phyloP scores from a whole-genome alignment of 2,888 invertebrate species.

The Plutella xylostella region DNA sequence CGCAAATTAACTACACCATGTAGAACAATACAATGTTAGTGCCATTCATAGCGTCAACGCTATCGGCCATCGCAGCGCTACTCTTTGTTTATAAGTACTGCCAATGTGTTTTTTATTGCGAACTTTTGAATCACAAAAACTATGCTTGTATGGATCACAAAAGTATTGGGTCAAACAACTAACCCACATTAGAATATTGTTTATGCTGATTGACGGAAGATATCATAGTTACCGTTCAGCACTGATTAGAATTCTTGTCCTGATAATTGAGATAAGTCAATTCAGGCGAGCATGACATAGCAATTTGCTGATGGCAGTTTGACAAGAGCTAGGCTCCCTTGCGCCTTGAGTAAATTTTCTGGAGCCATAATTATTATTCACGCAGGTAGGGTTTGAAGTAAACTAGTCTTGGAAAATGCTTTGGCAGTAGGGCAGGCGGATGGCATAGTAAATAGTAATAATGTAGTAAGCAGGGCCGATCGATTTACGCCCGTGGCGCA shows the following conservation, averaged over 20 bases:
- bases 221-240: too few relatives aligned
- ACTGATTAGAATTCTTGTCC: too few relatives aligned
- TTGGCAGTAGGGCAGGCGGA: slow-evolving; percentile 12
- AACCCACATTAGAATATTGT: too few relatives aligned
- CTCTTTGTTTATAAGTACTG: slow-evolving; percentile 15
- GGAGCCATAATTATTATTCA: too few relatives aligned
- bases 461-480: slow-evolving; percentile 17
- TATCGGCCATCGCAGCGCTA: slow-evolving; percentile 29
- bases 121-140: not conserved
- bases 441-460: slow-evolving; percentile 15
- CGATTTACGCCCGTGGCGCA: slow-evolving; percentile 7
- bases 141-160: not conserved
- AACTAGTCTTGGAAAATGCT: not conserved
- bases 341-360: too few relatives aligned
- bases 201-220: too few relatives aligned
- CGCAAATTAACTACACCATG: slow-evolving; percentile 34
- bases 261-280: too few relatives aligned
- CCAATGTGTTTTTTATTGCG: not conserved
- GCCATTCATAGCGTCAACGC: slow-evolving; percentile 23
- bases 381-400: too few relatives aligned
- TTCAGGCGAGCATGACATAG: too few relatives aligned
- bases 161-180: not conserved
- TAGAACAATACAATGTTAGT: slow-evolving; percentile 31
- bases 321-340: too few relatives aligned
- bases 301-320: too few relatives aligned